These are phyloP conservation scores for Parauchenoglanis ngamensis DNA, from an alignment of 2,797 vertebrate species.

Conservation along the genomic window DNA sequence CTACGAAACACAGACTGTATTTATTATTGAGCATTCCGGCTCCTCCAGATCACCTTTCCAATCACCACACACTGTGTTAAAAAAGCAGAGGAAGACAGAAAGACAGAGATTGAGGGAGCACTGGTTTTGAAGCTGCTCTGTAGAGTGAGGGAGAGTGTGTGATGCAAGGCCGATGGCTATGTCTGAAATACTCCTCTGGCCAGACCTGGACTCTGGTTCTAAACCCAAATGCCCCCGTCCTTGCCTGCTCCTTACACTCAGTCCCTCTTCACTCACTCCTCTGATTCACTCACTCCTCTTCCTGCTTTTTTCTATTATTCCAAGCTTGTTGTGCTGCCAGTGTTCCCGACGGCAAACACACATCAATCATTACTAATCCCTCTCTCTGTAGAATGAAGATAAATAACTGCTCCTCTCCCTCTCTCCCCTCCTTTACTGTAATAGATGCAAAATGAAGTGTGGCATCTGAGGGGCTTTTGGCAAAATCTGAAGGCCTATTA, in stretches of 20 bases:
- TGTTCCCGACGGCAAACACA: constrained; percentile 60
- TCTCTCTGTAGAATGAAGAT: constrained; percentile 67
- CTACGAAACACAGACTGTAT: constrained; percentile 46
- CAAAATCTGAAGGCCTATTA: constrained; percentile 57
- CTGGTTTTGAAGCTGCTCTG: constrained; percentile 35
- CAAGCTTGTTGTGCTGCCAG: constrained; percentile 63
- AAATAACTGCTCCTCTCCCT: constrained; percentile 60
- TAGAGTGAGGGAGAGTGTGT: constrained; percentile 36
- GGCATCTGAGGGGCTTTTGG: constrained; percentile 54
- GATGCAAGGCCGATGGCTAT: constrained; percentile 56
- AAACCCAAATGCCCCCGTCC: neutral
- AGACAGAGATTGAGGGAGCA: constrained; percentile 20
- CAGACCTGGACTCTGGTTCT: constrained; percentile 41
- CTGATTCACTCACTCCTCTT: constrained; percentile 54
- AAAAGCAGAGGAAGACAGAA: constrained; percentile 42
- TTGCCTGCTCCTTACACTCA: neutral
- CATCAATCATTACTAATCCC: constrained; percentile 66
- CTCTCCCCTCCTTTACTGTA: constrained; percentile 48
- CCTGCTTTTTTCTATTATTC: constrained; percentile 61
- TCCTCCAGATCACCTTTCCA: constrained; percentile 40
- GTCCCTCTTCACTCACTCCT: constrained; percentile 37
- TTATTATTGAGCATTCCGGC: constrained; percentile 51
- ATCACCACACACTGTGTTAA: constrained; percentile 48
- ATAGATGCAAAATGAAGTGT: constrained; percentile 66
- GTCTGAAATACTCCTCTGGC: constrained; percentile 54